Evolutionary conservation across 2,797 vertebrate genomes (phyloP), one percentile per base, ranked within the genome.

Genomic region (Alouatta caraya): DNA sequence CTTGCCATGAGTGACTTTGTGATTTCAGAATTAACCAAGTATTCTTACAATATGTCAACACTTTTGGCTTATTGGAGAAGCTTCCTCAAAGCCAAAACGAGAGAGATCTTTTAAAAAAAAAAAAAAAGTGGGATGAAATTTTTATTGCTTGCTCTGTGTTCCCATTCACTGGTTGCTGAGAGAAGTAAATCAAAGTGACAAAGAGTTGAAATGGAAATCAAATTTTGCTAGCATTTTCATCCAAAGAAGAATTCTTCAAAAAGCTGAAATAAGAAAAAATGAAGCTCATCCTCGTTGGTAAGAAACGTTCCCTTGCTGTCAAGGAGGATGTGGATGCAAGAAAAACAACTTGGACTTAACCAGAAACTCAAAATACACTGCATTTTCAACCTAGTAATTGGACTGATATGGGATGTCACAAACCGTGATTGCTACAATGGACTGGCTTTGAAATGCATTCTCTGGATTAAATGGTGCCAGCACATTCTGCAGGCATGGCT

Each of bases 111-210:
- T 30, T 10, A 83, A 46, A 48, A 64, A 30, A 42, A 81, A 55
- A 70, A 75, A 1, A 75, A 55, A 80, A 59, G 26, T 52, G 19
- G 50, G 80, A 46, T 87, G 48, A 44, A 64, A 90, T 55, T 94
- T 96, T 93, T 93, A 90, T 94, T 90, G 59, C 67, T 93, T 96
- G 46, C 48, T 95, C n/a, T 93, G 46, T 50, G 73, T 97, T 96
- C 73, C 78, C 61, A 82, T 95, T 92, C 57, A 64, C 73, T 86
- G 30, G 15, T 19, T 93, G 21, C 93, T 73, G 57, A 90, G 85
- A 95, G 78, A 97, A 96, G 96, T 97, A 97, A 98, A 97, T 96
- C 96, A 97, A 97, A 96, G 44, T 96, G 92, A 97, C 92, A 97
- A 64, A 73, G 80, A 92, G 76, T 88, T 81, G 61, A 93, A 97